Percentiles rank a stretch among this genome's conserved stretches.
Evolutionary conservation across 1,140 invertebrate genomes (phyloP).

Genomic region (Caenorhabditis remanei): DNA sequence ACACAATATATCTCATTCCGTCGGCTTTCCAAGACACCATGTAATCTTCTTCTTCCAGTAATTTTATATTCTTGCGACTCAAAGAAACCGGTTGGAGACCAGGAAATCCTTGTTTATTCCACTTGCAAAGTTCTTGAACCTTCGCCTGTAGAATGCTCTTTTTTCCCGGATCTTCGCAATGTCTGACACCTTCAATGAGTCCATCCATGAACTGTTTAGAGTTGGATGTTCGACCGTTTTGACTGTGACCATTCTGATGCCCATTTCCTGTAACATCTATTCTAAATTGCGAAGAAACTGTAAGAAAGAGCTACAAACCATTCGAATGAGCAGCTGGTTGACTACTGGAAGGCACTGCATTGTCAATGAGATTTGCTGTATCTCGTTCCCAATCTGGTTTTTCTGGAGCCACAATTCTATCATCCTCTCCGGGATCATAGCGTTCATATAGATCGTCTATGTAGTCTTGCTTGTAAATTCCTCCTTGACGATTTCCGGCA

Average conservation of each 20-base stretch:
- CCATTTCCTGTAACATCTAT: not conserved
- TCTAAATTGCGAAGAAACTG: not conserved
- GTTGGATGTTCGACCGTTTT: too few relatives aligned
- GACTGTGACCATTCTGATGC: not conserved
- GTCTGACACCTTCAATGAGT: constrained; percentile 76
- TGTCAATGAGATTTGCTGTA: not conserved
- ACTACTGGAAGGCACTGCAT: not conserved
- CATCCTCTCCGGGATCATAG: constrained; percentile 72
- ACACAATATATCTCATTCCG: constrained; percentile 96
- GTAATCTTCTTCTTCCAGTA: constrained; percentile 87
- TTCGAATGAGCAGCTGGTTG: not conserved
- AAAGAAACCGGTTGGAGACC: constrained; percentile 90
- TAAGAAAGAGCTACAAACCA: not conserved
- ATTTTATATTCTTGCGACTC: constrained; percentile 85
- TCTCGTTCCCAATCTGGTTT: constrained; percentile 71
- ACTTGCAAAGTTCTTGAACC: constrained; percentile 66
- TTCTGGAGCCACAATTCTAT: constrained; percentile 62
- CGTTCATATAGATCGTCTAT: constrained; percentile 77
- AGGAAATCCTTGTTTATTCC: constrained; percentile 86
- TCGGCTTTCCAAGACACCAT: constrained; percentile 99
- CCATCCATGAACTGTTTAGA: constrained; percentile 78
- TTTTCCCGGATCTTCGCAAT: constrained; percentile 71
- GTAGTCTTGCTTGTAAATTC: constrained; percentile 85
- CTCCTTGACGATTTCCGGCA: constrained; percentile 82
- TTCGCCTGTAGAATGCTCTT: constrained; percentile 48